Percentiles rank a stretch among this genome's conserved stretches.
Conservation (phyloP, 2,888 invertebrate species). For the Limenitis camilla region DNA sequence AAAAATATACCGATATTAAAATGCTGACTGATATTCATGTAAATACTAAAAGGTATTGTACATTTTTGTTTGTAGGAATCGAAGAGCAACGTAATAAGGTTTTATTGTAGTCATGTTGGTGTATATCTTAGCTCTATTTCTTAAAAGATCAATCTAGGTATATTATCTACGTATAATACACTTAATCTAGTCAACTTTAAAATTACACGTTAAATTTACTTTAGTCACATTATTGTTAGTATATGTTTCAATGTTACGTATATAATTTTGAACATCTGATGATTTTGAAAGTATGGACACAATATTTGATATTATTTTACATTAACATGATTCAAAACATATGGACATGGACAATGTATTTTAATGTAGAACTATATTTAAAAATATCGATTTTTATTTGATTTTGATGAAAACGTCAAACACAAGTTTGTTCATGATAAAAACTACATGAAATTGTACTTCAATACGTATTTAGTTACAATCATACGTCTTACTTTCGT, state of each 20-base stretch:
- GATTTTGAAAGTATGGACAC: slow-evolving; percentile 56
- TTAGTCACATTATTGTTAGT: slow-evolving; percentile 73
- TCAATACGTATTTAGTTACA: slow-evolving; percentile 72
- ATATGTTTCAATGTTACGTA: slow-evolving; percentile 74
- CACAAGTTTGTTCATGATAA: slow-evolving; percentile 38
- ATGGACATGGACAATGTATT: slow-evolving; percentile 54
- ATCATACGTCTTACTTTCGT: slow-evolving; percentile 57
- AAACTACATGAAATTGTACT: slow-evolving; percentile 69
- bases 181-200: slow-evolving; percentile 68
- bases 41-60: too few species aligned
- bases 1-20: slow-evolving; percentile 26
- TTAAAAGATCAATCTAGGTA: slow-evolving; percentile 62
- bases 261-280: slow-evolving; percentile 74
- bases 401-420: slow-evolving; percentile 37
- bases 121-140: slow-evolving; percentile 34
- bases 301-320: slow-evolving; percentile 32
- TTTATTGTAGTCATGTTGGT: slow-evolving; percentile 1
- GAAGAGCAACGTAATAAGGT: slow-evolving; percentile 2
- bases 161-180: slow-evolving; percentile 67
- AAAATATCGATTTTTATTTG: slow-evolving; percentile 53
- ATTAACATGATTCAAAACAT: slow-evolving; percentile 32
- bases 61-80: neutral
- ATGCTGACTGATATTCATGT: too few species aligned
- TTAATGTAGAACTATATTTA: slow-evolving; percentile 52
- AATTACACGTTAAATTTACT: slow-evolving; percentile 72